Evolutionary conservation across 1,140 invertebrate genomes (phyloP), one percentile per base, ranked within the genome.

Genomic region (Rhizoglyphus robini): DNA sequence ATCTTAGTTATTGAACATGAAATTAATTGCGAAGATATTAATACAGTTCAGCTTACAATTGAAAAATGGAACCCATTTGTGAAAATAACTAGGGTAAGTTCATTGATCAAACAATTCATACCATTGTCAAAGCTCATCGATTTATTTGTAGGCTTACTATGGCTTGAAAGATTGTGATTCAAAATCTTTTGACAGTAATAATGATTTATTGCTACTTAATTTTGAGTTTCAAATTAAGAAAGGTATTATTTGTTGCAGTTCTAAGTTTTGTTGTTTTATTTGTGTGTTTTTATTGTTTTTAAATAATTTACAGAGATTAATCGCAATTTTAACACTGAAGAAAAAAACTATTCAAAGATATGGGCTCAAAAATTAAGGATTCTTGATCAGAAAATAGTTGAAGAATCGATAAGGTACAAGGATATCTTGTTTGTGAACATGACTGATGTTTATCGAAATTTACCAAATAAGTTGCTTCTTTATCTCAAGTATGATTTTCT

Each of bases 361-460:
- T 67, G 65, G 69, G 15, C 29, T 29, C 15, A 51, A 29, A 46
- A 65, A 4, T 36, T 65, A 41, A 18, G 49, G 34, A 23, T 38
- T 41, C 20, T 63, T 46, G 58, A 67, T 20, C 36, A 54, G 36
- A 54, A 36, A 31, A n/a, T 70, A 25, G 13, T 46, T 3, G 18
- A 34, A 8, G 69, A 70, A 69, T 20, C 31, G 4, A 18, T 25
- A 1, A 18, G 23, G 27, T 30, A 54, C 20, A 29, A 62, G 13
- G 69, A 70, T 63, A 69, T 70, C 20, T 13, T 67, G 20, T 46
- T 70, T 27, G 67, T 69, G 4, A 54, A 68, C 49, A 27, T 41
- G 5, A 57, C 51, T 1, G 69, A 70, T 65, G 61, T 61, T 15
- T 70, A 70, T 46, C 60, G 69, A 58, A 68, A 68, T 63, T 65